Conservation (phyloP, 2,888 invertebrate species). For the Cheilosia vernalis region DNA sequence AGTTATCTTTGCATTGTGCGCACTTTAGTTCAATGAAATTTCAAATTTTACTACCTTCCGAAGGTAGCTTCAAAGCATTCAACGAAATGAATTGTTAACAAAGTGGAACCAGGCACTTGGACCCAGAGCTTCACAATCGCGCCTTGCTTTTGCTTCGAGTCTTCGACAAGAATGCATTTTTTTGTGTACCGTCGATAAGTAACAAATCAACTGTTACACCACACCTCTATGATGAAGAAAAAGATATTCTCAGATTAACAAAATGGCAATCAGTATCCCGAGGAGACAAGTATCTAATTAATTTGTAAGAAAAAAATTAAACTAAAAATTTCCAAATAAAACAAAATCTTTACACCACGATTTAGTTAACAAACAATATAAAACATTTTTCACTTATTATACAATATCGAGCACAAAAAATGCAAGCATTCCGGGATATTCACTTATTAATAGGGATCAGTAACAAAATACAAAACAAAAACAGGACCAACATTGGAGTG, state of each 20-base stretch:
- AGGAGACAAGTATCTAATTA: not conserved
- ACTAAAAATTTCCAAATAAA: conserved; percentile 2
- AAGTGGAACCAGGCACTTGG: no score
- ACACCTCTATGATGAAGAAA: not conserved
- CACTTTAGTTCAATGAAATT: no score
- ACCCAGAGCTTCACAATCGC: no score
- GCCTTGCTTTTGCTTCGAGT: no score
- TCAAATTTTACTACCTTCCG: no score
- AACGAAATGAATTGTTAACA: no score
- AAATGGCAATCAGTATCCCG: not conserved
- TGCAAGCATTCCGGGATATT: conserved; percentile 59
- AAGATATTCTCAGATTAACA: not conserved
- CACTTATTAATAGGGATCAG: conserved; percentile 41
- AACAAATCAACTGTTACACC: no score
- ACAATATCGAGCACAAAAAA: conserved; percentile 51
- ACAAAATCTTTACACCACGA: conserved; percentile 31
- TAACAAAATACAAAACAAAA: conserved; percentile 32
- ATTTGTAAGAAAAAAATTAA: conserved; percentile 6
- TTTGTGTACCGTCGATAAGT: no score
- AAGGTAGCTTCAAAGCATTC: no score
- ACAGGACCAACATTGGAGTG: conserved; percentile 58
- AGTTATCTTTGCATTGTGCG: no score
- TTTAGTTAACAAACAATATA: conserved; percentile 50
- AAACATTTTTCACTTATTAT: conserved; percentile 26
- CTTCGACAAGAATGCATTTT: no score